A percentile compares a stretch with the other conserved stretches of the same genome.
phyloP scores from a whole-genome alignment of 2,797 vertebrate genomes.

The Neosilurus mollespiculum region DNA sequence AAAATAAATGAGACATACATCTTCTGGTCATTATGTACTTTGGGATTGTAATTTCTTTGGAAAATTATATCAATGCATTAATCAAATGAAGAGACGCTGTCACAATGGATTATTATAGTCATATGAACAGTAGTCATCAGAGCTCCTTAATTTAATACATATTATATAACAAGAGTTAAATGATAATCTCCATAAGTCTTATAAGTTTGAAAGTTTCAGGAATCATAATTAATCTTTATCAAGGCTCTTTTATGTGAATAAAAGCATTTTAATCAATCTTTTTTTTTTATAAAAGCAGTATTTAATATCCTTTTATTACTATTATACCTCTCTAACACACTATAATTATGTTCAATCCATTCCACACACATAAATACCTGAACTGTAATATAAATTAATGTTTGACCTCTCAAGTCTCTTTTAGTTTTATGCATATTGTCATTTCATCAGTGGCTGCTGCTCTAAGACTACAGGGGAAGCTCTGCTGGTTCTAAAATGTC shows the following conservation, averaged over 20 bases:
- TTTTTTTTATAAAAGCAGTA: background rate
- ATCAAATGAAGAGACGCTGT: background rate
- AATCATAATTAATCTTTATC: slow-evolving; percentile 2
- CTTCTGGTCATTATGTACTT: background rate
- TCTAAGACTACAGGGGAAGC: no score
- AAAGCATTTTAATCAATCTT: background rate
- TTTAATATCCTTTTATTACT: background rate
- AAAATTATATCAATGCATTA: background rate
- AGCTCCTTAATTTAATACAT: slow-evolving; percentile 3
- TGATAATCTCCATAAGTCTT: background rate
- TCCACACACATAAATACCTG: background rate
- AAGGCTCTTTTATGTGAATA: background rate
- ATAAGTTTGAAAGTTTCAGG: background rate
- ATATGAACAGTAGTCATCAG: background rate
- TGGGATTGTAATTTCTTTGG: background rate
- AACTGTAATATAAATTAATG: background rate
- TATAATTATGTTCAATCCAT: background rate
- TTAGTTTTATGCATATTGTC: background rate
- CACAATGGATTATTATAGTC: background rate
- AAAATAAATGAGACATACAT: background rate
- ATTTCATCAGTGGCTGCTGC: background rate
- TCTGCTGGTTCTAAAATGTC: no score
- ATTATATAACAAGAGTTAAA: background rate
- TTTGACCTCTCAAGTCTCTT: background rate
- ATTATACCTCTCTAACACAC: background rate